These are phyloP conservation scores for Temnothorax longispinosus DNA, from an alignment of 1,140 invertebrate genomes.

Conservation along the genomic window DNA sequence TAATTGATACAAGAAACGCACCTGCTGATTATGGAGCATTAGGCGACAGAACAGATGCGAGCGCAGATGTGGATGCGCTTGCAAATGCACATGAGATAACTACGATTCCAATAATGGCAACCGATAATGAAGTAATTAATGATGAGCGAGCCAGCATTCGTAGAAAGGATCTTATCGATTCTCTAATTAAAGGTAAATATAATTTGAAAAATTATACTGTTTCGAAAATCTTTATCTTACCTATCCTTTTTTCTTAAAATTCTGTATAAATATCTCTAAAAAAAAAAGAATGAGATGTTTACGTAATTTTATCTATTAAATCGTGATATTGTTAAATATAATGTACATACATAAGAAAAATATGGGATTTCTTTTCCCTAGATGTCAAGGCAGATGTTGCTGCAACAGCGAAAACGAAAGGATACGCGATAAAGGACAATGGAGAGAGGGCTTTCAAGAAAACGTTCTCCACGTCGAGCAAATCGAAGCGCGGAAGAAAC, in stretches of 20 bases:
- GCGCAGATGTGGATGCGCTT: background rate
- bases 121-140: background rate
- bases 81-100: background rate
- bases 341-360: slow-evolving; percentile 28
- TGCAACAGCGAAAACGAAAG: slow-evolving; percentile 21
- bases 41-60: background rate
- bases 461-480: background rate
- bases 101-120: background rate
- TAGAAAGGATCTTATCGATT: background rate
- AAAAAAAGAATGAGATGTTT: background rate
- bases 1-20: background rate
- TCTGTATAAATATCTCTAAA: background rate
- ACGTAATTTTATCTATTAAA: slow-evolving; percentile 14
- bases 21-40: background rate
- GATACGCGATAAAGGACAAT: slow-evolving; percentile 42
- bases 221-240: background rate
- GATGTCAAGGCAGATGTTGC: background rate
- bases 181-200: background rate
- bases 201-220: background rate
- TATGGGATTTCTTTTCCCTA: slow-evolving; percentile 22
- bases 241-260: background rate
- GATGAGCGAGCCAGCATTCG: background rate
- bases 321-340: background rate
- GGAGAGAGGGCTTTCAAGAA: slow-evolving; percentile 8
- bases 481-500: slow-evolving; percentile 15